Evolutionary conservation across 1,140 invertebrate species (phyloP), one percentile per base, ranked within the genome.

Genomic region (Sarcophaga bullata): DNA sequence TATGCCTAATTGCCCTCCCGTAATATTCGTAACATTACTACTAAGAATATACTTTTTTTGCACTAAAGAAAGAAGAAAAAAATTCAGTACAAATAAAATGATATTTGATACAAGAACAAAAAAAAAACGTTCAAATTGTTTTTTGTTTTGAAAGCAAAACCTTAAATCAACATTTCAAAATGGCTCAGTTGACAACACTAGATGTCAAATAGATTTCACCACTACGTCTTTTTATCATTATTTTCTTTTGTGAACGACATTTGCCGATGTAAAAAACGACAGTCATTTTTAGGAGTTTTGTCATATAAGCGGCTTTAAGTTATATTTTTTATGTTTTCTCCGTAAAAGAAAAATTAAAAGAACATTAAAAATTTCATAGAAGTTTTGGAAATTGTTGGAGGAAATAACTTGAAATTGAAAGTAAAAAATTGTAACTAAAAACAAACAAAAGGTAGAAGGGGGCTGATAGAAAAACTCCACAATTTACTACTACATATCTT

Each of bases 241-340:
- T 52, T 50, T 50, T 52, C 75, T 11, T 19, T 52, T 78, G 75
- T 78, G 19, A 78, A 52, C 62, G 62, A 68, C 62, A 68, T 68
- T 68, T 68, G 62, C 62, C 62, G 19, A 52, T 52, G 75, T 52
- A 78, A 78, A 78, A 78, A 78, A 52, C 75, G 75, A 78, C 75
- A 78, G 75, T 78, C 75, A 78, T 78, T 78, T 76, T 76, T 78
- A 25, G 49, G 75, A 78, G 75, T 78, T 78, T 78, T 78, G 48
- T 52, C 75, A 52, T 50, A 52, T 15, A 76, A 78, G 75, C 75
- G 48, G 75, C 48, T 50, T 47, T 75, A 48, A 50, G 13, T 50
- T 49, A 49, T 47, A 72, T 72, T 72, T 72, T 76, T 49, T 76
- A 49, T 48, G 73, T 76, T 48, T 75, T 37, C 25, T 37, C 25